Evolutionary conservation across 2,888 invertebrate genomes (phyloP), one percentile per base, ranked within the genome.

Genomic region (Dasysyrphus albostriatus): DNA sequence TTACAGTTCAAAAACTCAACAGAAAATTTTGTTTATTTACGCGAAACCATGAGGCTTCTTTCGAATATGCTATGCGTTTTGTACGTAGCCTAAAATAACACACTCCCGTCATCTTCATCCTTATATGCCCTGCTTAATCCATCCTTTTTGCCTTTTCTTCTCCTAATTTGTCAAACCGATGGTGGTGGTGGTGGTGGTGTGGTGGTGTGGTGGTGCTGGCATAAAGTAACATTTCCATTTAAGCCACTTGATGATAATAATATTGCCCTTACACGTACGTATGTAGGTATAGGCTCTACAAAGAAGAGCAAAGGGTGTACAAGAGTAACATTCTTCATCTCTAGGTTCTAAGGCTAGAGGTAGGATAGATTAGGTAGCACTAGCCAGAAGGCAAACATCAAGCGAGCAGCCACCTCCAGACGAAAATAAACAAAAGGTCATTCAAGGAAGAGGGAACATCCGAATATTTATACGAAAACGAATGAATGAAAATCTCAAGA

Each of bases 31-130:
- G 85, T 85, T 85, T 85, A 82, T 85, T 85, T 85, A 85, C 70
- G 77, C 73, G 58, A 72, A 76, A 72, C 84, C 75, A 80, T 63
- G 75, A 80, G 75, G 63, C 74, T 80, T 83, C 70, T 58, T 58
- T 73, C 67, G 67, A 49, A 54, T 54, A 14, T 63, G 29, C 32
- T 39, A 56, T 65, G 44, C 75, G 54, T 61, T 65, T 47, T 54
- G 44, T n/a, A n/a, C n/a, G n/a, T 74, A 65, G 82, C 85, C 85
- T 85, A 85, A 85, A 82, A 85, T 85, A 85, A 85, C 85, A 85
- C 82, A 73, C 65, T 75, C 72, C 80, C 44, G 51, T 84, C 80
- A 65, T 49, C 3, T 69, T 54, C 37, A 69, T 54, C 37, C 19
- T 69, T 37, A 12, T 47, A 6, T 65, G n/a, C 39, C 14, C 14